Evolutionary conservation across 37 sponge, comb jelly and placozoan species (phyloP).

Genomic region (Halichondria panicea): DNA sequence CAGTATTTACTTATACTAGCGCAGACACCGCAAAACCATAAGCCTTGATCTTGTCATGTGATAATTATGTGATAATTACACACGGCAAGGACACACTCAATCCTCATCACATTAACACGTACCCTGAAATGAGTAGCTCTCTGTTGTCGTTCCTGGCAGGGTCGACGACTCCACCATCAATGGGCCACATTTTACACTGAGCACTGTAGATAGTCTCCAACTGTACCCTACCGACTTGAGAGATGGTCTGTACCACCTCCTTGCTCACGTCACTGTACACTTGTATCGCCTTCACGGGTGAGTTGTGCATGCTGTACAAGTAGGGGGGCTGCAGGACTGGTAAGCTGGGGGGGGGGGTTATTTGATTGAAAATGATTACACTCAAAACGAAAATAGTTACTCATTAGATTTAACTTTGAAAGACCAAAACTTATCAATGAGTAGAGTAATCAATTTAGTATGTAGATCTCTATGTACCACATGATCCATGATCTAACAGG

Average conservation of each 20-base stretch:
- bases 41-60: background rate
- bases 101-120: background rate
- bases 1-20: background rate
- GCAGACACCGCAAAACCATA: background rate
- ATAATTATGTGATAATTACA: too few species aligned
- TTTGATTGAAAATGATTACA: too few species aligned
- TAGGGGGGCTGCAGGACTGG: constrained; percentile 77
- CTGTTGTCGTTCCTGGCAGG: constrained; percentile 7
- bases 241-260: constrained; percentile 68
- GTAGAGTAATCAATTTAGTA: too few species aligned
- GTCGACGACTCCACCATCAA: constrained; percentile 73
- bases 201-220: constrained; percentile 48
- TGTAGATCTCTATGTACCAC: too few species aligned
- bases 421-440: too few species aligned
- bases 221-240: constrained; percentile 62
- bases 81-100: background rate
- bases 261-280: constrained; percentile 40
- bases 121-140: constrained; percentile 61
- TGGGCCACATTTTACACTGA: constrained; percentile 68
- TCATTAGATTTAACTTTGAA: too few species aligned
- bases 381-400: too few species aligned
- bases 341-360: constrained; percentile 47
- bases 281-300: constrained; percentile 59
- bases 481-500: too few species aligned
- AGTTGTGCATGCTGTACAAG: constrained; percentile 76